These are phyloP conservation scores for Corythornis vintsioides DNA, from an alignment of 2,113 vertebrate genomes.

Conservation along the genomic window DNA sequence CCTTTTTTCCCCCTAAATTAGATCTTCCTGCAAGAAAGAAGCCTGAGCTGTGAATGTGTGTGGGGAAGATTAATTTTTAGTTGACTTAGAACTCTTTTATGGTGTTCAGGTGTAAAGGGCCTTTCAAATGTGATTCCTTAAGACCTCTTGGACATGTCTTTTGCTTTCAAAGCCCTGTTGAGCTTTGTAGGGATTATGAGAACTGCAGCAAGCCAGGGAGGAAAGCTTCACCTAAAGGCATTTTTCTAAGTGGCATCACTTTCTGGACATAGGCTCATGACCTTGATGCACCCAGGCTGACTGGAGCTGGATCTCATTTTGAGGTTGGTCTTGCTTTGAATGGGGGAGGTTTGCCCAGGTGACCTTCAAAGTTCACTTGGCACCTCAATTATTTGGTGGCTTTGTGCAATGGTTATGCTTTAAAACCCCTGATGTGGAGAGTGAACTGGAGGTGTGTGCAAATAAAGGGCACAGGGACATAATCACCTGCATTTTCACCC, in stretches of 20 bases:
- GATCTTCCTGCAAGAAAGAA: slow-evolving; percentile 61
- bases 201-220: neutral
- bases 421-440: neutral
- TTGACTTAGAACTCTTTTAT: neutral
- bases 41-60: neutral
- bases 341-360: neutral
- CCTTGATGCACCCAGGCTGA: accelerated
- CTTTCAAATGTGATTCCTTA: slow-evolving; percentile 24
- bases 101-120: neutral
- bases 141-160: neutral
- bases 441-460: neutral
- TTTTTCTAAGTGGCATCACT: neutral
- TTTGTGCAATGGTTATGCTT: neutral
- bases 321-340: neutral
- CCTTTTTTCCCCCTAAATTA: slow-evolving; percentile 42
- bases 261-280: neutral
- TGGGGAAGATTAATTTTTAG: neutral
- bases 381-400: neutral
- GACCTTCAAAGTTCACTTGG: neutral
- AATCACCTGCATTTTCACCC: slow-evolving; percentile 12
- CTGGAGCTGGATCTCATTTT: neutral
- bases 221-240: neutral
- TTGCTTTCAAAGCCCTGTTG: neutral
- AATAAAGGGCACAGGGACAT: neutral
- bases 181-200: neutral